Conservation (phyloP, 2,113 vertebrate species). For the Egretta garzetta region DNA sequence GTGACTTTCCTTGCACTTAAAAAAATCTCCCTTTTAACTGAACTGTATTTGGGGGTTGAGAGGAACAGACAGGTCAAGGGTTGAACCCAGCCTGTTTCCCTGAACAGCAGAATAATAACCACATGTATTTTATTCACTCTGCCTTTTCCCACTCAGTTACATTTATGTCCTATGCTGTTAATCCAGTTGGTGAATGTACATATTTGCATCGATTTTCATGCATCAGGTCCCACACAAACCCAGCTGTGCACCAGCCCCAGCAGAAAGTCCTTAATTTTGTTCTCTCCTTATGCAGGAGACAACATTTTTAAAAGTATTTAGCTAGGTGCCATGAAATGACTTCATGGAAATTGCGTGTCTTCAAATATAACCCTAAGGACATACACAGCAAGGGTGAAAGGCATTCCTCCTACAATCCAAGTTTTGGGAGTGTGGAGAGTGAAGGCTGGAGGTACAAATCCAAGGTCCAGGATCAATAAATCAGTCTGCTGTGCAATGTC, state of each 20-base stretch:
- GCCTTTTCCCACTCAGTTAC: background rate
- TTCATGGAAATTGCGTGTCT: background rate
- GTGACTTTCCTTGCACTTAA: background rate
- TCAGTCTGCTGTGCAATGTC: background rate
- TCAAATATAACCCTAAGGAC: background rate
- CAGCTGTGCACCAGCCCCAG: background rate
- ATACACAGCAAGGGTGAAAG: background rate
- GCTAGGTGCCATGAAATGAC: slow-evolving; percentile 9
- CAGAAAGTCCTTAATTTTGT: background rate
- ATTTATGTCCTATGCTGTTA: background rate
- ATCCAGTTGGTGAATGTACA: background rate
- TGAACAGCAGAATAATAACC: background rate
- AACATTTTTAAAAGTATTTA: background rate
- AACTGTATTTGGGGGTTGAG: background rate
- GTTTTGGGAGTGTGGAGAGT: background rate
- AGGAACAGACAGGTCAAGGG: background rate
- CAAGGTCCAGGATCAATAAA: background rate
- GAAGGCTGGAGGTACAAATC: background rate
- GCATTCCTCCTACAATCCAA: background rate
- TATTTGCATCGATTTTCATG: background rate
- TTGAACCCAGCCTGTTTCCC: background rate
- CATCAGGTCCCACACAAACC: background rate
- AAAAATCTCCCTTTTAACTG: background rate
- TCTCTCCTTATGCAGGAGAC: background rate
- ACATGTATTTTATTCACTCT: background rate